Base-by-base conservation (phyloP, 2,888 invertebrate genomes). In the Synergus japonicus region DNA sequence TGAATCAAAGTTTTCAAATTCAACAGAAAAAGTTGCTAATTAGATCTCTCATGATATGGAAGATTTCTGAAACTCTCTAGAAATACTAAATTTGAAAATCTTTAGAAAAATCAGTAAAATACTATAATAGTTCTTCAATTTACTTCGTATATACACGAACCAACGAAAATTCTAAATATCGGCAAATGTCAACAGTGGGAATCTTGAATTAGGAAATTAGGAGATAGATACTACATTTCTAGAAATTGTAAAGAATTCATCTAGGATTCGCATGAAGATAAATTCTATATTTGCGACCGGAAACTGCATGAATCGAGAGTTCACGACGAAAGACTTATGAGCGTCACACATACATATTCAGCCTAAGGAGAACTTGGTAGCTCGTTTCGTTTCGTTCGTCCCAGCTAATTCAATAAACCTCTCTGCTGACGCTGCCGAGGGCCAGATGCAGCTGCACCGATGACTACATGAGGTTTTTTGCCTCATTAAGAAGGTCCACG, bases 381-480 rank as follows among this genome's bases (percentile, higher is more conserved):
- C 49, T 69, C 49, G 78, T 69, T 69, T 67, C 58, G 43, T 69
- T 69, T 58, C 66, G 84, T 84, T 83, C 81, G 79, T 86, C 83
- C 83, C 82, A 85, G 84, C 85, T 88, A 88, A 88, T 88, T 88
- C 86, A 86, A 88, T 88, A 86, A 87, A 81, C 81, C 83, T 81
- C 81, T 43, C 79, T 64, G 65, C 73, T 82, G 78, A 79, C 80
- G 81, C 82, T 80, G 78, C 85, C 78, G 78, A 83, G 80, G 85
- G 81, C 84, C 87, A 86, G 85, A 85, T 87, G 86, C 85, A 88
- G 87, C 87, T 87, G 86, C 84, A 82, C 81, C 84, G 82, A 86
- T 85, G 84, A 86, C 80, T 83, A 63, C 69, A 63, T 7, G 41
- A 54, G 37, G 58, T 82, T 87, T 87, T 85, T 87, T 86, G 85